Percentiles rank a stretch among this genome's conserved stretches.
phyloP scores from a whole-genome alignment of 2,797 vertebrate genomes.

The Pseudochirops cupreus region DNA sequence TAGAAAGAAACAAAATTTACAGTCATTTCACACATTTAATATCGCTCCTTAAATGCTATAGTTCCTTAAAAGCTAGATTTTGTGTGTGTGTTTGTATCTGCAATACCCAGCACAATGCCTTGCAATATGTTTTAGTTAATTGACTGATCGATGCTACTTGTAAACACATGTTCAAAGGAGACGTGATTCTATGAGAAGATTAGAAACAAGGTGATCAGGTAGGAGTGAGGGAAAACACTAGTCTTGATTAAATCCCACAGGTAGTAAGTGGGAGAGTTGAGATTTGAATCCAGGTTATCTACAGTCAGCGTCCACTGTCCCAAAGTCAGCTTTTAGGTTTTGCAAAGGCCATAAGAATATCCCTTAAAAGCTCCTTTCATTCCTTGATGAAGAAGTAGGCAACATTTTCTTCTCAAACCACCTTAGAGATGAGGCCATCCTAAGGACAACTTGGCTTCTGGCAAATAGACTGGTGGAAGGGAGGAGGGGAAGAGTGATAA shows the following conservation, averaged over 20 bases:
- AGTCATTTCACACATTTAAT: not conserved
- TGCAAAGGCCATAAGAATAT: conserved; percentile 73
- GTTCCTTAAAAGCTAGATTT: not conserved
- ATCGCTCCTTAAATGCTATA: not conserved
- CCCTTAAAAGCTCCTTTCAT: conserved; percentile 80
- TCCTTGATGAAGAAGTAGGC: conserved; percentile 81
- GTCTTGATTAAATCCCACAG: not conserved
- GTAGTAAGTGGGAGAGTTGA: not conserved
- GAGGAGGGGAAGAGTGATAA: conserved; percentile 4
- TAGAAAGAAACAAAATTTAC: conserved; percentile 58
- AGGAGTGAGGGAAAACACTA: not conserved
- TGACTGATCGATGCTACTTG: not conserved
- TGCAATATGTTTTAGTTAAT: not conserved
- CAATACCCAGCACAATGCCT: not conserved
- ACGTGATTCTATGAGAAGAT: not conserved
- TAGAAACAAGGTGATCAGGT: not conserved
- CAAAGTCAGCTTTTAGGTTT: conserved; percentile 57
- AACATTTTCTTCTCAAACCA: conserved; percentile 81
- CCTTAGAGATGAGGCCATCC: conserved; percentile 67
- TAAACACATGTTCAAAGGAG: not conserved
- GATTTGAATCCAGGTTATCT: not conserved
- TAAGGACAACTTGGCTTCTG: conserved; percentile 67
- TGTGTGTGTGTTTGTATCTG: not conserved
- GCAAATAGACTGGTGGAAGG: conserved; percentile 64
- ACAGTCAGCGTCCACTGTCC: not conserved